Conservation (phyloP, 2,797 vertebrate species). For the Masticophis lateralis region DNA sequence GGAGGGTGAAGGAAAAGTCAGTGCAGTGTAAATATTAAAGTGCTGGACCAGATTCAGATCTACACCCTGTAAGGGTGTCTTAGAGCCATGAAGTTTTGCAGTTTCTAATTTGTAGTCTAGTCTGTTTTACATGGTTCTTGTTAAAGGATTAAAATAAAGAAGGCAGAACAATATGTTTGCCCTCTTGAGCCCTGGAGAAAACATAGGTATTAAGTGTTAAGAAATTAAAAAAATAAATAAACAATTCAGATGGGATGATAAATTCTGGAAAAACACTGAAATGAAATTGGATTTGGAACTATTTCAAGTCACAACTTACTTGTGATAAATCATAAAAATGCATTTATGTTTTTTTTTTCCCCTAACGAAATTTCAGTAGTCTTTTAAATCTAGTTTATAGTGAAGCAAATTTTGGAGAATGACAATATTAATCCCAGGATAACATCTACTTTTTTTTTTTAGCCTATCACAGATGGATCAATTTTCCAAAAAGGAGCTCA, state of each 20-base stretch:
- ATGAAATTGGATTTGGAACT: background rate
- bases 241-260: conserved; percentile 23
- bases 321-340: conserved; percentile 5
- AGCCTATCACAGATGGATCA: background rate
- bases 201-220: background rate
- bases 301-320: conserved; percentile 1
- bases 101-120: background rate
- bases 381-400: conserved; percentile 9
- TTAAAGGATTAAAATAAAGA: background rate
- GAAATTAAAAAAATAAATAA: background rate
- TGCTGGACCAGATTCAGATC: background rate
- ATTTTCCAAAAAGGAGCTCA: background rate
- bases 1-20: background rate
- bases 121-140: background rate
- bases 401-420: background rate
- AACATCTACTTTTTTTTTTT: background rate
- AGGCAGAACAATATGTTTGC: background rate
- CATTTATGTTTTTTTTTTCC: conserved; percentile 1
- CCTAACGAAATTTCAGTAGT: background rate
- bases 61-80: background rate
- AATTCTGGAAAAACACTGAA: conserved; percentile 14
- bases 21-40: background rate
- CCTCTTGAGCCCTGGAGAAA: background rate
- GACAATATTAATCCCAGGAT: background rate
- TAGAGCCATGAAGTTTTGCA: background rate